Base-by-base conservation (phyloP, 2,113 vertebrate genomes). In the Furnarius figulus region DNA sequence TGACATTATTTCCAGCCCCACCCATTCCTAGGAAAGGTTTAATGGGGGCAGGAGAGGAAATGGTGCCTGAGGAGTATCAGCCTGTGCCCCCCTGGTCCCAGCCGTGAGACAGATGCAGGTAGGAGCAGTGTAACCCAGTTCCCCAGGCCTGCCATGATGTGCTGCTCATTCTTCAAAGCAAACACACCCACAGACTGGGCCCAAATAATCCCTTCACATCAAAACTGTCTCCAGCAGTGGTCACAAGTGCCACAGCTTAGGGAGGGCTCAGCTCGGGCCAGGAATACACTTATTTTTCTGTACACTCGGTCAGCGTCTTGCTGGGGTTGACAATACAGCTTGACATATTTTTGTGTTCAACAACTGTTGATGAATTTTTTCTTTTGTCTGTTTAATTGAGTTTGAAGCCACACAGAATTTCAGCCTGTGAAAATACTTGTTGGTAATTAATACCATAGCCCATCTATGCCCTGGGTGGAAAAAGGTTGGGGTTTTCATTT, bases 281-380 rank as follows among this genome's bases (percentile, higher is more conserved):
- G 50, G 47, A 88, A 55, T 72, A 75, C 74, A 76, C 92, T 89
- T 82, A 85, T 94, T 93, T 93, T 90, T 94, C 85, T 94, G 72
- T 80, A 49, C 31, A 30, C 75, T 88, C 0, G 15, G 50, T 95
- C 92, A 88, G 76, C 46, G 77, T 90, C 92, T 94, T 90, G 95
- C 92, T 93, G 85, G 22, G 53, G 70, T 88, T 92, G 83, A 85
- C 94, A 94, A 53, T 72, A 19, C 46, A 46, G 4, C 58, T 90
- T 70, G 88, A 71, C 90, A 81, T 92, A 58, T 84, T 95, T 92
- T 84, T 88, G 70, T 90, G 67, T 96, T 93, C 77, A 94, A 92
- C 83, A 86, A 77, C 86, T 90, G 94, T 39, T 88, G 92, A 85
- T 92, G 90, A 86, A 71, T 94, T 92, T 42, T 94, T 93, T 80